Conservation (phyloP, 2,113 vertebrate genomes). For the Telmatochromis bifrenatus region DNA sequence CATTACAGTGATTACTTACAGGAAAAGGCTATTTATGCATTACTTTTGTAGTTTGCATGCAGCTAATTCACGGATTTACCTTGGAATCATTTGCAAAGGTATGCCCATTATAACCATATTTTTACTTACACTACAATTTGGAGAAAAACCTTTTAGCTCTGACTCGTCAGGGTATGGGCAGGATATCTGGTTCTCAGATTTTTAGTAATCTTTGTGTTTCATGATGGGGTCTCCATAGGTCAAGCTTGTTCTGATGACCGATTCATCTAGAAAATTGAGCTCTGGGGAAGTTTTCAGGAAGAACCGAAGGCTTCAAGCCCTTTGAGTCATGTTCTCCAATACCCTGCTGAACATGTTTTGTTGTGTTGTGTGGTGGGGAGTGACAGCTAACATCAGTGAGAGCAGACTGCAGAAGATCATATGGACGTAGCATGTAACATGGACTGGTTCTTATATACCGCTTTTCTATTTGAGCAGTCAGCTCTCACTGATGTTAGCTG, state of each 20-base stretch:
- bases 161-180: background rate
- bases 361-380: background rate
- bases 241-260: background rate
- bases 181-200: background rate
- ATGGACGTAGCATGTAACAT: too few species aligned
- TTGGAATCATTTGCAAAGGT: background rate
- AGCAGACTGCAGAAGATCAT: background rate
- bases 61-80: background rate
- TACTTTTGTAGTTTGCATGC: background rate
- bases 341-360: background rate
- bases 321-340: background rate
- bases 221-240: background rate
- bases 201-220: background rate
- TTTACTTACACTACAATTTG: background rate
- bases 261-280: background rate
- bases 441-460: too few species aligned
- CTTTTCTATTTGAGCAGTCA: too few species aligned
- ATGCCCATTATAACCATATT: background rate
- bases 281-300: background rate
- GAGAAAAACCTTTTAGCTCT: background rate
- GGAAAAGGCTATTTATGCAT: background rate
- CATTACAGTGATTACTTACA: background rate
- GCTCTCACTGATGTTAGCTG: too few species aligned
- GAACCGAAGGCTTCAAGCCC: background rate
- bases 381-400: background rate